These are phyloP conservation scores for Alaudala cheleensis DNA, from an alignment of 2,113 vertebrate species.

Conservation along the genomic window DNA sequence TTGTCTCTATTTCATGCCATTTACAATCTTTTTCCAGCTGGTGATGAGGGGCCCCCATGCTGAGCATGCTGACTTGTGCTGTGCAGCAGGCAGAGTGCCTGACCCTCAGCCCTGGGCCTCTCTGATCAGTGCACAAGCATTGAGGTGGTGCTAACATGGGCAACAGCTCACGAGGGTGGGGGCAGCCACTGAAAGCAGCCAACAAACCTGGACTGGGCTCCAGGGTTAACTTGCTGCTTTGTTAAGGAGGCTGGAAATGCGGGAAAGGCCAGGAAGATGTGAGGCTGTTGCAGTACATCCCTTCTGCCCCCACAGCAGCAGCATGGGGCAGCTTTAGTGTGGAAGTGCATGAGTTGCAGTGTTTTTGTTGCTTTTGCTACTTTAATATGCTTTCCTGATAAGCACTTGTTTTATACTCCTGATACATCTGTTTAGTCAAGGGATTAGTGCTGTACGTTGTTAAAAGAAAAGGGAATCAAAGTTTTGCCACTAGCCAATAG, in stretches of 20 bases:
- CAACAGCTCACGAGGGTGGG: not conserved
- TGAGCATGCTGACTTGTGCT: not conserved
- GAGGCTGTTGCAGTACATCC: fast-evolving
- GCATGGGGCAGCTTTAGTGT: not conserved
- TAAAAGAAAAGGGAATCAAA: not conserved
- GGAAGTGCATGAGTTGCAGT: not conserved
- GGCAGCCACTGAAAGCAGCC: not conserved
- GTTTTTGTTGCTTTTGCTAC: not conserved
- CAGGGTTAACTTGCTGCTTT: not conserved
- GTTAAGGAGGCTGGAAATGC: not conserved
- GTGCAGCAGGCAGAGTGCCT: not conserved
- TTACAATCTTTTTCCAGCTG: not conserved
- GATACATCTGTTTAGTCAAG: not conserved
- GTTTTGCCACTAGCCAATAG: not conserved
- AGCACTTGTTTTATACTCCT: not conserved
- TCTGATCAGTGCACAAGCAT: not conserved
- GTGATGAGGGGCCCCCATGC: not conserved
- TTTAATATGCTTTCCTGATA: not conserved
- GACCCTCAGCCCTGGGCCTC: not conserved
- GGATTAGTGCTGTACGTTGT: not conserved
- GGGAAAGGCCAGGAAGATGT: not conserved
- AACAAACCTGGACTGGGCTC: not conserved
- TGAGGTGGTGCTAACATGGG: not conserved
- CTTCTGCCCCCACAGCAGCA: not conserved
- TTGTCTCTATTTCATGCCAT: not conserved